These are phyloP conservation scores for Limnephilus auricula DNA, from an alignment of 2,888 invertebrate species.

Conservation along the genomic window DNA sequence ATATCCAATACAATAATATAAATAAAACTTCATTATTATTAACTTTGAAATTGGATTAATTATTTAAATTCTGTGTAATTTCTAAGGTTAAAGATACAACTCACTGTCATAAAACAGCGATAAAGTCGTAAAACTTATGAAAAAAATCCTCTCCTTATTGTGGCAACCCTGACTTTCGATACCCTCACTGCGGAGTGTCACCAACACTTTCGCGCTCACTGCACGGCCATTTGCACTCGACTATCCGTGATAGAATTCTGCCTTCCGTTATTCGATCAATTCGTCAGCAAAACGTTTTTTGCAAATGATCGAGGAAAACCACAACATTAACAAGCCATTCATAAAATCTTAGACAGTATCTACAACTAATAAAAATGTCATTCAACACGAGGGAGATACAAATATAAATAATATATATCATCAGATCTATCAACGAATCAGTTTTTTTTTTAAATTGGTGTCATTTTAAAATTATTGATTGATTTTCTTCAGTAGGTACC, in stretches of 20 bases:
- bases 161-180: conserved; percentile 12
- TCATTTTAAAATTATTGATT: too few species aligned
- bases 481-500: not conserved
- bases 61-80: too few species aligned
- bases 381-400: not conserved
- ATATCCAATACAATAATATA: too few species aligned
- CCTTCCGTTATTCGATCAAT: conserved; percentile 46
- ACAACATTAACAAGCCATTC: not conserved
- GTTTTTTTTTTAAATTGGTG: too few species aligned
- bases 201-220: conserved; percentile 50
- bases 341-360: not conserved
- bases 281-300: not conserved
- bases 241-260: conserved; percentile 35
- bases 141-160: not conserved
- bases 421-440: too few species aligned
- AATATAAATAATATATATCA: too few species aligned
- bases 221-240: conserved; percentile 48
- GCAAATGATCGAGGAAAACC: not conserved
- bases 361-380: not conserved
- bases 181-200: conserved; percentile 10
- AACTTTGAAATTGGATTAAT: too few species aligned
- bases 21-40: too few species aligned
- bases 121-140: not conserved
- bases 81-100: not conserved
- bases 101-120: too few species aligned